Evolutionary conservation across 2,113 vertebrate species (phyloP).

Genomic region (Choloepus hoffmanni): DNA sequence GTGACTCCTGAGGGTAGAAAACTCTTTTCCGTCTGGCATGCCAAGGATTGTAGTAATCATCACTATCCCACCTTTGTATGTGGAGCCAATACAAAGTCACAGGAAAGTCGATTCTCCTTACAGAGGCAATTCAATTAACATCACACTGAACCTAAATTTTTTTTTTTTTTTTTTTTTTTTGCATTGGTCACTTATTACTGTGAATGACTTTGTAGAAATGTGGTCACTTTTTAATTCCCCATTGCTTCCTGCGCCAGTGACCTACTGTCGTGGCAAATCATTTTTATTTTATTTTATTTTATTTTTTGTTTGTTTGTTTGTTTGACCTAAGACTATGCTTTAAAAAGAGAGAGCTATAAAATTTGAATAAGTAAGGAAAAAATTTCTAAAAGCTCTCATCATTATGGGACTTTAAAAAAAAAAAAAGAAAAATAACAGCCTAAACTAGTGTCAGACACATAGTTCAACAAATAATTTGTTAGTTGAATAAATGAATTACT

Average conservation of each 20-base stretch:
- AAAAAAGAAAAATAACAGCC: background rate
- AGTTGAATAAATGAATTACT: background rate
- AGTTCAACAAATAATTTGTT: background rate
- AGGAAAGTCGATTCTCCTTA: background rate
- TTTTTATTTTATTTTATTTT: too few species aligned
- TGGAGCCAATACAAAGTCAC: background rate
- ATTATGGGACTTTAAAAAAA: background rate
- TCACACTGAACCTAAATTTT: background rate
- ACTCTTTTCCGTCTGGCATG: rapidly evolving
- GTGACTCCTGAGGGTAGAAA: background rate
- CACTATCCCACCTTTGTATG: background rate
- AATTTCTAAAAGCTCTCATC: background rate
- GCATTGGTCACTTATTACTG: background rate
- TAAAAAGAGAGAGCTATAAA: background rate
- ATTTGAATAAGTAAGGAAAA: background rate
- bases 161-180: background rate
- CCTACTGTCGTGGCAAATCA: background rate
- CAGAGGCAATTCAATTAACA: background rate
- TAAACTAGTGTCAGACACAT: background rate
- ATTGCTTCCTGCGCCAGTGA: background rate
- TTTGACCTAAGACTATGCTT: background rate
- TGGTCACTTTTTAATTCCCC: background rate
- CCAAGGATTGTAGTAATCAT: background rate
- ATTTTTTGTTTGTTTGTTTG: too few species aligned
- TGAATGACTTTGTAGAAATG: background rate